These are phyloP conservation scores for Rotaria magnacalcarata DNA, from an alignment of 2,888 invertebrate genomes.

Conservation along the genomic window DNA sequence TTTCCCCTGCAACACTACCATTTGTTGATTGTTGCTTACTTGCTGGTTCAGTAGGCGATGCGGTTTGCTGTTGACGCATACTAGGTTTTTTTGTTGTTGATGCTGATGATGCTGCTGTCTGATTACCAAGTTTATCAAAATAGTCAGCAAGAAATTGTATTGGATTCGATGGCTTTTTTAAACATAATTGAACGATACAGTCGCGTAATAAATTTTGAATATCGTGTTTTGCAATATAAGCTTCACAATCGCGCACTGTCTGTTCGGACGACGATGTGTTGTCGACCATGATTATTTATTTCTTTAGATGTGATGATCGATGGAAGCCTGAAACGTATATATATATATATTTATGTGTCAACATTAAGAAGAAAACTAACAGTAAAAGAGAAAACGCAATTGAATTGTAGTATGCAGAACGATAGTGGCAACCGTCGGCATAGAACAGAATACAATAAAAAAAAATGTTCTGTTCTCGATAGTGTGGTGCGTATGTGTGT, in stretches of 20 bases:
- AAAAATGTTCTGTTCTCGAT: conserved; percentile 1
- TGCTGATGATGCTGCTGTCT: background rate
- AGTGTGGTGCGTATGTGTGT: background rate
- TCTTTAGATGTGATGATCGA: conserved; percentile 22
- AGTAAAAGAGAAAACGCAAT: conserved; percentile 17
- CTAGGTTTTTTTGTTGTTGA: background rate
- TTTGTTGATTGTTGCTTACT: conserved; percentile 23
- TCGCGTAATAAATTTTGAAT: conserved; percentile 90
- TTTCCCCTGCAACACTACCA: background rate
- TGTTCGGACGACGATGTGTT: conserved; percentile 65
- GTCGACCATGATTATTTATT: conserved; percentile 26
- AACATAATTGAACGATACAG: conserved; percentile 94
- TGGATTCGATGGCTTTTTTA: conserved; percentile 91
- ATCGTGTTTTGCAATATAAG: conserved; percentile 91
- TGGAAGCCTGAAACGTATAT: conserved; percentile 21
- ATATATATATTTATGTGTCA: background rate
- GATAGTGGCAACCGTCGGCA: conserved; percentile 26
- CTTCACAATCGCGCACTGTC: conserved; percentile 92
- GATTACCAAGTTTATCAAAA: conserved; percentile 84
- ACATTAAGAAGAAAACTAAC: conserved; percentile 3
- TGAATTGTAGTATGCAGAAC: conserved; percentile 22
- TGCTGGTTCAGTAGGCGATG: background rate
- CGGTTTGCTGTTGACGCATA: conserved; percentile 13
- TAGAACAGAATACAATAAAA: conserved; percentile 26
- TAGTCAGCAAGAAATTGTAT: conserved; percentile 89